Percentiles rank a stretch among this genome's conserved stretches.
phyloP scores from a whole-genome alignment of 1,140 invertebrate species.

The Caerostris extrusa region DNA sequence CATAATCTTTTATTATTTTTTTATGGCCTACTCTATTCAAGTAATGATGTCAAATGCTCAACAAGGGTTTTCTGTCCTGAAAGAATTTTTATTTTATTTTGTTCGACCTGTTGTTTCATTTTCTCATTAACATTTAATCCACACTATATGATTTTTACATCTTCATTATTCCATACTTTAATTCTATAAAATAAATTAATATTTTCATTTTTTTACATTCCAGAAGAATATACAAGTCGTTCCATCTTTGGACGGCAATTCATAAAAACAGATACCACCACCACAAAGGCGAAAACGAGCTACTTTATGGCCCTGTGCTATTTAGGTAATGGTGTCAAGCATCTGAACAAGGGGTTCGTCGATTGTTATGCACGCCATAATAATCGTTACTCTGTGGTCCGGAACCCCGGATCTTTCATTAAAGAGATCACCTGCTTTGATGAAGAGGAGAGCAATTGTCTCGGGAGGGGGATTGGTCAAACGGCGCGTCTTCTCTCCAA shows the following conservation, averaged over 20 bases:
- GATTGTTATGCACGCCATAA: constrained; percentile 7
- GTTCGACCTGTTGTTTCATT: too few species aligned
- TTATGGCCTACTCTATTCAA: too few species aligned
- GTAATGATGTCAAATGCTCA: too few species aligned
- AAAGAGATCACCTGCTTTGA: constrained; percentile 71
- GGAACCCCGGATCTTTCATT: constrained; percentile 18
- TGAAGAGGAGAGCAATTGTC: constrained; percentile 70
- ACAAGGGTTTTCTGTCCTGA: too few species aligned
- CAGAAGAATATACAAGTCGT: not conserved
- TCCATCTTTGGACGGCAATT: not conserved
- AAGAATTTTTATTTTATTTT: too few species aligned
- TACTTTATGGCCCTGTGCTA: not conserved
- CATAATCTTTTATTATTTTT: too few species aligned
- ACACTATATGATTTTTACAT: too few species aligned
- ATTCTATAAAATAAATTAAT: too few species aligned
- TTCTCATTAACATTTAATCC: too few species aligned
- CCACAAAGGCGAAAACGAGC: too few species aligned
- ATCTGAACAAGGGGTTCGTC: not conserved
- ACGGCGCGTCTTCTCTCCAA: constrained; percentile 40
- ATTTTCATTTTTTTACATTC: not conserved
- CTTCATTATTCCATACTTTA: too few species aligned
- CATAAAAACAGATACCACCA: not conserved
- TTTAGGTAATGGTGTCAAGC: constrained; percentile 15
- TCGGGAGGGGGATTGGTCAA: constrained; percentile 63
- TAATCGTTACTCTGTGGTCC: not conserved